Evolutionary conservation across 2,888 invertebrate genomes (phyloP).

Genomic region (Cerceris rybyensis): DNA sequence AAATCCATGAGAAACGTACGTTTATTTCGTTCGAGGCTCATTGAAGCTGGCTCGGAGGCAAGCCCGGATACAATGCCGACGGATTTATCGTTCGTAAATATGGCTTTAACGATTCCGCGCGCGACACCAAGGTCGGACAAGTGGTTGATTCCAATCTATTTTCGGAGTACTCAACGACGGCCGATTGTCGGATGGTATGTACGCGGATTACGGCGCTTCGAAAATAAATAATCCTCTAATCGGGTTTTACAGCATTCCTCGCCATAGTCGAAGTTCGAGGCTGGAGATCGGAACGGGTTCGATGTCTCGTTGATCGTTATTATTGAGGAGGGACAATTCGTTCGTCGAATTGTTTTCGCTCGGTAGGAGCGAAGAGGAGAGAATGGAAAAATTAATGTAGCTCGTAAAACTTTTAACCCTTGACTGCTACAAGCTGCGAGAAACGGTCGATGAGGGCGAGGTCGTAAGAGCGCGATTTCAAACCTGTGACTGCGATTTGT

Average conservation of each 20-base stretch:
- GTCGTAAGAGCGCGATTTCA: too few relatives aligned
- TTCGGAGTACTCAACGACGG: constrained; percentile 1
- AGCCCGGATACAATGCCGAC: background rate
- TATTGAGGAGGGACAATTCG: too few relatives aligned
- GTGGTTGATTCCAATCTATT: constrained; percentile 33
- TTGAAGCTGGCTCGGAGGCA: background rate
- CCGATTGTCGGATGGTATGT: too few relatives aligned
- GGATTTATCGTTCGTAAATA: constrained; percentile 43
- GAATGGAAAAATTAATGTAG: too few relatives aligned
- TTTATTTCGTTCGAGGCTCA: background rate
- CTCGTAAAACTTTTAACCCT: too few relatives aligned
- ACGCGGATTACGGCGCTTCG: background rate
- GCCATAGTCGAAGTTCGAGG: background rate
- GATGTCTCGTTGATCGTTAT: too few relatives aligned
- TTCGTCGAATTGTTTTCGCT: too few relatives aligned
- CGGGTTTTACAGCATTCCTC: background rate
- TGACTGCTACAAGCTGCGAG: too few relatives aligned
- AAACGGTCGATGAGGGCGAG: too few relatives aligned
- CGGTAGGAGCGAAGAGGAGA: too few relatives aligned
- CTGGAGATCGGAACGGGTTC: background rate
- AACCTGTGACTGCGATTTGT: too few relatives aligned
- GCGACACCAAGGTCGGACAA: constrained; percentile 24
- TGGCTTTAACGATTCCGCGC: constrained; percentile 17
- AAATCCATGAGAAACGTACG: background rate
- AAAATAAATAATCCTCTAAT: constrained; percentile 24